phyloP scores from a whole-genome alignment of 2,888 invertebrate genomes.

The Pycnomerus fuliginosus region DNA sequence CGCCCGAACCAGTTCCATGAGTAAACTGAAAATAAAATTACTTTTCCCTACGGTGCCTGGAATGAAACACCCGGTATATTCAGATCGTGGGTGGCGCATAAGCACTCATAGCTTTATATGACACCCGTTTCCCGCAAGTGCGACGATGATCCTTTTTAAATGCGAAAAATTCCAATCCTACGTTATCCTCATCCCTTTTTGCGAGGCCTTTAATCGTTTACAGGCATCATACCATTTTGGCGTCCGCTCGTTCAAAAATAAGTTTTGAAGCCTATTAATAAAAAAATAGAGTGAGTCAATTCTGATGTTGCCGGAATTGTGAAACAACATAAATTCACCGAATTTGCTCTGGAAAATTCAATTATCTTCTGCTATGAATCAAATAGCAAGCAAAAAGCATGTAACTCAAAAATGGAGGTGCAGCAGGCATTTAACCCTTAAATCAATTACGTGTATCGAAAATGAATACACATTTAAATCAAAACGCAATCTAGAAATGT shows the following conservation, averaged over 20 bases:
- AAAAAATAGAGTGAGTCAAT: too few species aligned
- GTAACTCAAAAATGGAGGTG: slow-evolving; percentile 7
- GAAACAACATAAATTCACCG: slow-evolving; percentile 6
- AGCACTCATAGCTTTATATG: slow-evolving; percentile 27
- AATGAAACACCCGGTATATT: too few species aligned
- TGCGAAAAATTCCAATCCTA: slow-evolving; percentile 18
- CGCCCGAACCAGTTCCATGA: too few species aligned
- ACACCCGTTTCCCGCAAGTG: slow-evolving; percentile 19
- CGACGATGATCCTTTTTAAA: slow-evolving; percentile 16
- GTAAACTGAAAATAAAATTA: too few species aligned
- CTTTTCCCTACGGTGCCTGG: too few species aligned
- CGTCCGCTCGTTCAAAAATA: too few species aligned
- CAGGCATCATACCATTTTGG: too few species aligned
- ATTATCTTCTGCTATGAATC: slow-evolving; percentile 1
- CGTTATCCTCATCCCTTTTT: slow-evolving; percentile 4
- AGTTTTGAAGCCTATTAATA: too few species aligned
- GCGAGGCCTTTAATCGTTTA: too few species aligned
- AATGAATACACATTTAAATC: slow-evolving; percentile 34
- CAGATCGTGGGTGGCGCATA: slow-evolving; percentile 5
- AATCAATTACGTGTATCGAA: slow-evolving; percentile 28
- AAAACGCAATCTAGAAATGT: slow-evolving; percentile 37
- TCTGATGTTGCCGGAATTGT: slow-evolving; percentile 2
- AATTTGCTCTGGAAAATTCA: not conserved
- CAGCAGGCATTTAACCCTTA: slow-evolving; percentile 10
- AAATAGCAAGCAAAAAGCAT: too few species aligned